A percentile compares a stretch with the other conserved stretches of the same genome.
Conservation (phyloP, 1,140 invertebrate species). For the Campoletis sonorensis region DNA sequence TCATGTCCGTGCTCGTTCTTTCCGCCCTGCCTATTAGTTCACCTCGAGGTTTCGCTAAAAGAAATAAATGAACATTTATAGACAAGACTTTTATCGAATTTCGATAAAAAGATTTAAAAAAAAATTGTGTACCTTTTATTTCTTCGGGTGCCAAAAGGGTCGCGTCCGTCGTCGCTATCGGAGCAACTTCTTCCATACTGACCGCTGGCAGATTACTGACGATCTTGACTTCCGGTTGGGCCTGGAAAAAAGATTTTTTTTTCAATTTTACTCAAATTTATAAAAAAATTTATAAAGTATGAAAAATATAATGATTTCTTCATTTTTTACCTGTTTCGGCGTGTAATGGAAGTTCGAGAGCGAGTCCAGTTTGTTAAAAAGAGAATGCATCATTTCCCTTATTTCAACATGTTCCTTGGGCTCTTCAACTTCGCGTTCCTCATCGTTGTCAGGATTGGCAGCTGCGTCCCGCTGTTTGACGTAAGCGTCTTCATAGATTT, state of each 20-base stretch:
- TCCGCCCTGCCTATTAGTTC: constrained; percentile 89
- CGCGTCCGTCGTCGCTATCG: constrained; percentile 89
- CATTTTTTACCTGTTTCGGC: constrained; percentile 82
- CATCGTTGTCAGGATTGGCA: constrained; percentile 76
- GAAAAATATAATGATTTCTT: too few relatives aligned
- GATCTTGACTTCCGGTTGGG: constrained; percentile 92
- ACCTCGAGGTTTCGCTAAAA: constrained; percentile 84
- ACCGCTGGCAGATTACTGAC: constrained; percentile 94
- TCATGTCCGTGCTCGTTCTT: constrained; percentile 90
- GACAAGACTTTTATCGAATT: constrained; percentile 13
- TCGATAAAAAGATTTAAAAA: background rate
- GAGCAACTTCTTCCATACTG: constrained; percentile 96
- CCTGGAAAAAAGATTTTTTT: constrained; percentile 72
- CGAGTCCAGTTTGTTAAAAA: constrained; percentile 94
- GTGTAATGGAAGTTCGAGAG: constrained; percentile 96
- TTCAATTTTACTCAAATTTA: background rate
- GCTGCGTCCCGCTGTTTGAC: constrained; percentile 86
- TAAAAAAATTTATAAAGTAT: too few relatives aligned
- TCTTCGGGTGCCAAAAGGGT: constrained; percentile 95
- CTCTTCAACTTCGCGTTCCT: constrained; percentile 77
- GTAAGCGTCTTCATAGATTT: constrained; percentile 97
- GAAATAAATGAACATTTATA: constrained; percentile 38
- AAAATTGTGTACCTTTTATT: constrained; percentile 81
- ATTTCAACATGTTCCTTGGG: constrained; percentile 88
- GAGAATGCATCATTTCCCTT: constrained; percentile 82